Evolutionary conservation across 2,797 vertebrate genomes (phyloP), one percentile per base, ranked within the genome.

Genomic region (Mus minutoides): DNA sequence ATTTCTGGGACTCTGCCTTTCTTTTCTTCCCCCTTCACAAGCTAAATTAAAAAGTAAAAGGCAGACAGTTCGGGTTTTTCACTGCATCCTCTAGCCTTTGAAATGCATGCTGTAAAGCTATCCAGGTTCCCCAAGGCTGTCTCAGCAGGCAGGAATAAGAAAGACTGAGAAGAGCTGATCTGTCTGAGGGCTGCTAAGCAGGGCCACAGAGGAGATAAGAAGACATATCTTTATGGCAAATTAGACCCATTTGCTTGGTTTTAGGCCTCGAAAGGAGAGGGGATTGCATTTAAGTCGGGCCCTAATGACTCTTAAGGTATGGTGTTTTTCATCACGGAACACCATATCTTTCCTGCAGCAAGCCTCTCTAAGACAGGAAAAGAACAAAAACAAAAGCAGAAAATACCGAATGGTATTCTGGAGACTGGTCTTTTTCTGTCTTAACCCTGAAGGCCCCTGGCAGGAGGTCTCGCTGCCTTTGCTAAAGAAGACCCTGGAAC

Each of bases 121-220:
- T 17, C 71, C 40, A 19, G 37, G 24, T 92, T 97, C 95, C 76
- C 34, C 67, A 83, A 83, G 82, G 77, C 73, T 75, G 54, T 95
- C 4, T 90, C 91, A 37, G 86, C 82, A 79, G 95, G 77, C 83
- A 95, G 88, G 95, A 96, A 90, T 64, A 64, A 69, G 67, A 84
- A 84, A 93, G 91, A 77, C 22, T 94, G 64, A 54, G 49, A 92
- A 77, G 75, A 83, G 11, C 2, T 58, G 31, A 43, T 40, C 56
- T 92, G 69, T 62, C 90, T 49, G 83, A 60, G 58, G 67, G n/a
- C 67, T 56, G 54, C 64, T 94, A 94, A 87, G 96, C 29, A 86
- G 80, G 67, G 34, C 9, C 9, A 6, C 31, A 49, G 83, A 90
- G 58, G 60, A 96, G 75, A 52, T 2, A n/a, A 83, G 34, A 84